Evolutionary conservation across 2,888 invertebrate species (phyloP), one percentile per base, ranked within the genome.

Genomic region (Drosophila longiperda): DNA sequence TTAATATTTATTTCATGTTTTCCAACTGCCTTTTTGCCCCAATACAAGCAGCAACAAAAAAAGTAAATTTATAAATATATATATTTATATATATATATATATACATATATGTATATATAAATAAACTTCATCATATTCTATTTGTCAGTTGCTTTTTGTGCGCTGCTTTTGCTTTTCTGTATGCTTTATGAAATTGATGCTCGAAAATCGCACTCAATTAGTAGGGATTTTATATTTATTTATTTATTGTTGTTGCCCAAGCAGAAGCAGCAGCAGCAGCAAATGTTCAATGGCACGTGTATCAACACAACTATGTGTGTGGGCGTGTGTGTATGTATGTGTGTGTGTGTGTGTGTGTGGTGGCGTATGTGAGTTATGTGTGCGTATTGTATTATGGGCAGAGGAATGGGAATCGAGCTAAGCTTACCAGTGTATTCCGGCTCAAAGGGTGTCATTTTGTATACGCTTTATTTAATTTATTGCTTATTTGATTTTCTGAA

Each of bases 131-230:
- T 78, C 64, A 80, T 71, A 73, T 78, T 82, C 80, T 83, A 80
- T 82, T 77, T 75, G 65, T 53, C 66, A 60, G 67, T 62, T 85
- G 75, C 64, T 70, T 65, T 73, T 69, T 73, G 11, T 26, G 26
- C 17, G 54, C 23, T 54, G 29, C 45, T 58, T 59, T 42, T 48
- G 34, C 36, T 59, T 72, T 62, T 66, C 60, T 75, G 78, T 88
- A 61, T 83, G 87, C 86, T 86, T 90, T 87, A 78, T 90, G 89
- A 88, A 90, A 90, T 88, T 90, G 87, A 90, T 87, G 89, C 84
- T 88, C 83, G 87, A 87, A 89, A 87, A 86, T 87, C 90, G 87
- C 90, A 87, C 90, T 87, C 87, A 87, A 87, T 87, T 87, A 87
- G 87, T 86, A 80, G 73, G 88, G 87, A 87, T 87, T 87, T 87